These are phyloP conservation scores for Calephelis nemesis DNA, from an alignment of 1,140 invertebrate genomes.

Conservation along the genomic window DNA sequence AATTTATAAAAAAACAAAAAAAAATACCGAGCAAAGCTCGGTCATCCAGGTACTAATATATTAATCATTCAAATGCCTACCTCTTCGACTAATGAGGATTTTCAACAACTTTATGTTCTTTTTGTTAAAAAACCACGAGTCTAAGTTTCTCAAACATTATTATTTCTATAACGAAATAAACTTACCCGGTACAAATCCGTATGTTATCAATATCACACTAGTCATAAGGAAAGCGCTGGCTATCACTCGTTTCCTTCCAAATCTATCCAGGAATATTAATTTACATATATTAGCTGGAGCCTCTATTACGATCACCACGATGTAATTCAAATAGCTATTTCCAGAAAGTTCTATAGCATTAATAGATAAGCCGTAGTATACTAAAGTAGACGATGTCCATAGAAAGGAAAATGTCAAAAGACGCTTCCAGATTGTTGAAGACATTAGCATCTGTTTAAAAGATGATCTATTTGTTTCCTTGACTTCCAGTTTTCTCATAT, in stretches of 20 bases:
- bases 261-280: conserved; percentile 81
- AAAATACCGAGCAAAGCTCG: too few relatives aligned
- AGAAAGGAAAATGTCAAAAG: conserved; percentile 84
- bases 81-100: too few relatives aligned
- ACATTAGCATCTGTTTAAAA: conserved; percentile 79
- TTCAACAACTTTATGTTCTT: too few relatives aligned
- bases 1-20: too few relatives aligned
- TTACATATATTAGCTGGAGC: conserved; percentile 82
- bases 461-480: conserved; percentile 63
- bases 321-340: conserved; percentile 82
- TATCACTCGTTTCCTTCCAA: conserved; percentile 82
- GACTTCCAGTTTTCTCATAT: conserved; percentile 57
- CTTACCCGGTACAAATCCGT: conserved; percentile 69
- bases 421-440: conserved; percentile 81
- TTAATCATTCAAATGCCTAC: too few relatives aligned
- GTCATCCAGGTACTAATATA: too few relatives aligned
- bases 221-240: conserved; percentile 81
- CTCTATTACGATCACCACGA: conserved; percentile 80
- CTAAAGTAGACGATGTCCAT: conserved; percentile 85
- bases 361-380: conserved; percentile 90
- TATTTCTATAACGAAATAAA: too few relatives aligned
- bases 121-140: too few relatives aligned
- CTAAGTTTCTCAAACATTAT: too few relatives aligned
- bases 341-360: conserved; percentile 84
- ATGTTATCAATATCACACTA: conserved; percentile 71